Evolutionary conservation across 2,797 vertebrate genomes (phyloP).

Genomic region (Hozukius guyotensis): DNA sequence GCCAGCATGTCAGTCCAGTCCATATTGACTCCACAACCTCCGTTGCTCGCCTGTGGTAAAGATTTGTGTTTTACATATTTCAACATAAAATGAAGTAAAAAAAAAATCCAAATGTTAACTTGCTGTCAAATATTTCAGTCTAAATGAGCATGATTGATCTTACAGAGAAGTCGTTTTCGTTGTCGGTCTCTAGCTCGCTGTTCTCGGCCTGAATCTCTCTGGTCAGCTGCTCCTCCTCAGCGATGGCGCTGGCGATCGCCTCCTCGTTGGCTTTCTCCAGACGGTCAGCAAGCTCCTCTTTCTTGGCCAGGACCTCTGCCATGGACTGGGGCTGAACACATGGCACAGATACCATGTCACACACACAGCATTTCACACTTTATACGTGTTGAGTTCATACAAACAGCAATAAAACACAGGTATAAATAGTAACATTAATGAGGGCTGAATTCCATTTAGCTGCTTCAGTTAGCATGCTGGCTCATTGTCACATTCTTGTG

Average conservation of each 20-base stretch:
- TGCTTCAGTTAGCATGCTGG: neutral
- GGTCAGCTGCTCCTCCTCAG: slow-evolving; percentile 97
- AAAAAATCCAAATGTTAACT: neutral
- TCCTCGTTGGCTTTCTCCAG: slow-evolving; percentile 98
- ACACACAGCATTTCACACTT: slow-evolving; percentile 25
- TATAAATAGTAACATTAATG: neutral
- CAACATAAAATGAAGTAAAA: neutral
- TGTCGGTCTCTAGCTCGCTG: slow-evolving; percentile 94
- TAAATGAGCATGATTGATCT: slow-evolving; percentile 55
- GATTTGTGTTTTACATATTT: neutral
- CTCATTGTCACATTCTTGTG: neutral
- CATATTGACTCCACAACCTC: slow-evolving; percentile 88
- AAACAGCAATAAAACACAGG: neutral
- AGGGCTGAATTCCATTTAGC: neutral
- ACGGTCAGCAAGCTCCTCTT: slow-evolving; percentile 96
- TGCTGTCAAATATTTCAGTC: neutral
- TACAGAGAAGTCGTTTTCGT: slow-evolving; percentile 94
- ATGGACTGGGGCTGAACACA: slow-evolving; percentile 90
- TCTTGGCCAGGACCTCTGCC: slow-evolving; percentile 98
- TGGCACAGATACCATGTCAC: slow-evolving; percentile 34
- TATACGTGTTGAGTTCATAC: slow-evolving; percentile 18
- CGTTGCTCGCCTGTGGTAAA: slow-evolving; percentile 86
- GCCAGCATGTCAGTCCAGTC: slow-evolving; percentile 98
- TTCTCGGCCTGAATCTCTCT: slow-evolving; percentile 97
- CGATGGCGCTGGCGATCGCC: slow-evolving; percentile 98